These are phyloP conservation scores for Limnephilus auricula DNA, from an alignment of 2,888 invertebrate species.

Conservation along the genomic window DNA sequence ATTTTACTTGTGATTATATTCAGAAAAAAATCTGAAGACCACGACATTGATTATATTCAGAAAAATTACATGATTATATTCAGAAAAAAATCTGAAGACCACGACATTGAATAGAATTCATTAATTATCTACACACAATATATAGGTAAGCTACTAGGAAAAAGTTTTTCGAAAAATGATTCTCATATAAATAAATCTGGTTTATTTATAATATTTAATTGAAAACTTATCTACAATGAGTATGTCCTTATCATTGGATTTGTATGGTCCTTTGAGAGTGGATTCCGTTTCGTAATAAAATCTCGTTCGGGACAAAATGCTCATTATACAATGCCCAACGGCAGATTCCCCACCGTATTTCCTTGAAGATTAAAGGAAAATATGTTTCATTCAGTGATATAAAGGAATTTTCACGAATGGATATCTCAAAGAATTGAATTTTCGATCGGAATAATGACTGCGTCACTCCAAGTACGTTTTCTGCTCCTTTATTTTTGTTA, in stretches of 20 bases:
- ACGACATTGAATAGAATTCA: background rate
- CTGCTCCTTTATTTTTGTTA: background rate
- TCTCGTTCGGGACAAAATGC: slow-evolving; percentile 59
- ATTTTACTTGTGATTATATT: too few relatives aligned
- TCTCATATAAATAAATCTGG: background rate
- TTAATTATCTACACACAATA: background rate
- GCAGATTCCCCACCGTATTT: slow-evolving; percentile 51
- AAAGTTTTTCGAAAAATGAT: background rate
- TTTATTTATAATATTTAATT: background rate
- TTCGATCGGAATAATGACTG: slow-evolving; percentile 42
- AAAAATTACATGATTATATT: too few relatives aligned
- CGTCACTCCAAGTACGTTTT: slow-evolving; percentile 4
- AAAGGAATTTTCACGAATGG: slow-evolving; percentile 45
- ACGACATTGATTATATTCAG: background rate
- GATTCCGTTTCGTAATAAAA: slow-evolving; percentile 38
- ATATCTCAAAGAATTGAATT: slow-evolving; percentile 40
- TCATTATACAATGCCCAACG: slow-evolving; percentile 59
- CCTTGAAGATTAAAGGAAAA: slow-evolving; percentile 52
- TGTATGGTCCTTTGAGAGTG: slow-evolving; percentile 33
- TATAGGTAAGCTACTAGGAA: background rate
- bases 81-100: background rate
- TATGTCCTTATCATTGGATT: slow-evolving; percentile 9
- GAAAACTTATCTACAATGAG: slow-evolving; percentile 8
- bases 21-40: background rate
- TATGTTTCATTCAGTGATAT: slow-evolving; percentile 43